phyloP scores from a whole-genome alignment of 2,797 vertebrate species.

The Mus caroli region DNA sequence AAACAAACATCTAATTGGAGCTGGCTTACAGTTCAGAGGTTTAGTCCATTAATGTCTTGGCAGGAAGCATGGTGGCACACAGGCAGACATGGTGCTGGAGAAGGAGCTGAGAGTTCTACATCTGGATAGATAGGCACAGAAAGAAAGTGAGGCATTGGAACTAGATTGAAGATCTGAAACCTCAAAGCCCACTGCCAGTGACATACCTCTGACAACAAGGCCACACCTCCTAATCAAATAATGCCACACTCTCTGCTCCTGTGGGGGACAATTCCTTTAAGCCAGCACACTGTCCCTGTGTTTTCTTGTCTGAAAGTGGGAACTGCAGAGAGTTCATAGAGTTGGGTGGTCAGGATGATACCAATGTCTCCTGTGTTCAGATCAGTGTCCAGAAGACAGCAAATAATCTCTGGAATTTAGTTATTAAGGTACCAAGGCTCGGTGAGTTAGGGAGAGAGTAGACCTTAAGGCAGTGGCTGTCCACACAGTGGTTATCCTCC shows the following conservation, averaged over 20 bases:
- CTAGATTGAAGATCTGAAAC: neutral
- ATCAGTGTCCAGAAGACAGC: neutral
- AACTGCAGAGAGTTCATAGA: neutral
- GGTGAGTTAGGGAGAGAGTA: neutral
- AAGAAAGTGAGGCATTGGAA: neutral
- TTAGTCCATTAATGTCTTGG: neutral
- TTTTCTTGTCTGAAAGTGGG: neutral
- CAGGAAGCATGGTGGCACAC: neutral
- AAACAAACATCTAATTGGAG: neutral
- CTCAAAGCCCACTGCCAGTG: neutral
- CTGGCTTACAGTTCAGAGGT: neutral
- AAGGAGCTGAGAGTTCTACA: neutral
- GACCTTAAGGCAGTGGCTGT: neutral
- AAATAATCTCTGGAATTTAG: neutral
- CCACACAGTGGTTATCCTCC: fast-evolving
- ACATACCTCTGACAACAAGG: neutral
- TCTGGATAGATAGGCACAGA: neutral
- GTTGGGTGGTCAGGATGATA: neutral
- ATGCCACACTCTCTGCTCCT: neutral
- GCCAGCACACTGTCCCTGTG: neutral
- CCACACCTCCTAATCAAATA: neutral
- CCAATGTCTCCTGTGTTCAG: neutral
- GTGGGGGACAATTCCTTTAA: neutral
- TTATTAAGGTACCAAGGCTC: neutral
- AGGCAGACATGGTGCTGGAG: neutral